Base-by-base conservation (phyloP, 2,888 invertebrate genomes). In the Blera fallax region DNA sequence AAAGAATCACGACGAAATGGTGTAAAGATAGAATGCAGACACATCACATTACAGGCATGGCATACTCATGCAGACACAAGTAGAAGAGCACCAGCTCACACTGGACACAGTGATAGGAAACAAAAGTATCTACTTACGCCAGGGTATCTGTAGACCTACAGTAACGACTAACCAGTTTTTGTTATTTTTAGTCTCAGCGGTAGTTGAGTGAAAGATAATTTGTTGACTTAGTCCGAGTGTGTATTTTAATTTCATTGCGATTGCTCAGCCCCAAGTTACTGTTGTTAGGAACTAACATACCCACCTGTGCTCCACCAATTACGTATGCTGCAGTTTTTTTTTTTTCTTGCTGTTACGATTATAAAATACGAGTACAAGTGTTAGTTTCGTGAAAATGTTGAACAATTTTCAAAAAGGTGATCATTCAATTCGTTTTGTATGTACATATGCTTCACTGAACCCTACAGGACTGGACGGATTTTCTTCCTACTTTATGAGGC, bases 131-230 rank as follows among this genome's bases (percentile, higher is more conserved):
- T n/a, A 43, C 58, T 27, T 54, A 54, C 14, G 34, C 16, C 7
- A 21, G 18, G 11, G 56, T 56, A 21, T 43, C 62, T 43, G 10
- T 29, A 62, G 43, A 62, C 4, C 24, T 29, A 6, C 7, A 8
- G 32, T 45, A 64, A 64, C 60, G 40, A 27, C 40, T 40, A 60
- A 60, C 62, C 62, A 48, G 62, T 64, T 64, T 64, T 29, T 18
- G 40, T 60, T 60, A 60, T 60, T 60, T 60, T 43, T 14, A 40
- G 60, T 27, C 27, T 4, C 10, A 8, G 14, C 21, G 40, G 24
- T 21, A 37, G 21, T 24, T 58, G 37, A 52, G 11, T 48, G 32
- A 56, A 16, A 18, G 16, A 32, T 32, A 8, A 10, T 10, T 56
- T 24, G 24, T 24, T 24, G 24, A 24, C 2, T 24, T 34, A 7